These are phyloP conservation scores for Allacma fusca DNA, from an alignment of 2,888 invertebrate species.

Conservation along the genomic window DNA sequence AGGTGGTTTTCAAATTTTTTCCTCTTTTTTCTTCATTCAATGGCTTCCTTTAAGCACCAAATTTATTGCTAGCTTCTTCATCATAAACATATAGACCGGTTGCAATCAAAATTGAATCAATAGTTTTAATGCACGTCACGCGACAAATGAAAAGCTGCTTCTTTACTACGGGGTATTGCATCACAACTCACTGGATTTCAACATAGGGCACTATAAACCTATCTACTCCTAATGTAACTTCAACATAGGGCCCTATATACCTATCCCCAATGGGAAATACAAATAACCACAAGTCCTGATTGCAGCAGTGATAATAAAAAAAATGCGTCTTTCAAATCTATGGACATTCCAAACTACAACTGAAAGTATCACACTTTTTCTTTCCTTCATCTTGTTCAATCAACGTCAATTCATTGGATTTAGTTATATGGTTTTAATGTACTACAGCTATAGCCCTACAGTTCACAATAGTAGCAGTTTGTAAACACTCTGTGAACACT, in stretches of 20 bases:
- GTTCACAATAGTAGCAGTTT: too few species aligned
- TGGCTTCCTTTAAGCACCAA: neutral
- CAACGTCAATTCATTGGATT: too few species aligned
- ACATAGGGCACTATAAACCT: too few species aligned
- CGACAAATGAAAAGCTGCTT: slow-evolving; percentile 6
- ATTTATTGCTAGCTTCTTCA: neutral
- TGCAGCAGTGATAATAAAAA: neutral
- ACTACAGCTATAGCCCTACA: too few species aligned
- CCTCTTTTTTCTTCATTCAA: neutral
- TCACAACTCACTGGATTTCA: too few species aligned
- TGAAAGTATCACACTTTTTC: neutral
- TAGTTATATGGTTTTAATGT: too few species aligned
- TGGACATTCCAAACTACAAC: neutral
- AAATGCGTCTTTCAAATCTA: neutral
- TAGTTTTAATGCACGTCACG: slow-evolving; percentile 18
- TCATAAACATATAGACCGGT: slow-evolving; percentile 12
- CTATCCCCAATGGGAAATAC: too few species aligned
- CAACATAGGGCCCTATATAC: too few species aligned
- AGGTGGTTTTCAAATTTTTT: neutral
- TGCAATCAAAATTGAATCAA: slow-evolving; percentile 5
- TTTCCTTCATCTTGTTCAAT: neutral
- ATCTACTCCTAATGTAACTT: too few species aligned
- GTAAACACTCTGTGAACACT: too few species aligned
- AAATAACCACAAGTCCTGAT: neutral
- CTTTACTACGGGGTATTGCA: neutral